Conservation (phyloP, 2,888 invertebrate species). For the Lithophane leautieri region DNA sequence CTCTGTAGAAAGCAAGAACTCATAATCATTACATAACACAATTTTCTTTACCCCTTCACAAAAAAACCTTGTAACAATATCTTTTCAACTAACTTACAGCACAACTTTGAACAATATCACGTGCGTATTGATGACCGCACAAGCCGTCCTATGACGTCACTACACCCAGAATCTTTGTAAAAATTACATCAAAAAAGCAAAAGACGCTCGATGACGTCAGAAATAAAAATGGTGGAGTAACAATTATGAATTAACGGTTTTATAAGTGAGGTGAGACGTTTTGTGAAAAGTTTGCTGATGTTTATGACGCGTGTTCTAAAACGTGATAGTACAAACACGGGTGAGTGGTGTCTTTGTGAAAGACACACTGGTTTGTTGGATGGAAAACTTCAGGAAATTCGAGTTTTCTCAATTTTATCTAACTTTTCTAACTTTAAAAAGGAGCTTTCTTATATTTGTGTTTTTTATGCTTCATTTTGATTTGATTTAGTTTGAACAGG, state of each 20-base stretch:
- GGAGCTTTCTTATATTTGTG: neutral
- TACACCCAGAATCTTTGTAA: neutral
- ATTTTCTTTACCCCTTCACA: constrained; percentile 4
- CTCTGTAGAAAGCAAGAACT: neutral
- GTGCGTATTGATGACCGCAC: constrained; percentile 20
- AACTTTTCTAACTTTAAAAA: neutral
- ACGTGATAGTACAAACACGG: constrained; percentile 28
- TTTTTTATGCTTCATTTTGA: neutral
- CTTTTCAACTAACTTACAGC: neutral
- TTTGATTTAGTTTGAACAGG: neutral
- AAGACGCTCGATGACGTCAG: constrained; percentile 16
- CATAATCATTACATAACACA: constrained; percentile 13
- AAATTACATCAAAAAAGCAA: constrained; percentile 32
- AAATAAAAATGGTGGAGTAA: neutral
- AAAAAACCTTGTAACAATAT: constrained; percentile 3
- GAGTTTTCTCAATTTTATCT: neutral
- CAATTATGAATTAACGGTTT: constrained; percentile 17
- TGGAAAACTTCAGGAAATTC: neutral
- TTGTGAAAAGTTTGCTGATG: neutral
- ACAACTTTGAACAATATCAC: constrained; percentile 8
- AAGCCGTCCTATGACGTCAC: constrained; percentile 1
- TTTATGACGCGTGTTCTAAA: constrained; percentile 31
- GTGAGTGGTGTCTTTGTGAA: neutral
- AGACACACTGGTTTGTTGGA: neutral
- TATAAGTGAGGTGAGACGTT: constrained; percentile 20